Base-by-base conservation (phyloP, 2,888 invertebrate species). In the Protonemura montana region DNA sequence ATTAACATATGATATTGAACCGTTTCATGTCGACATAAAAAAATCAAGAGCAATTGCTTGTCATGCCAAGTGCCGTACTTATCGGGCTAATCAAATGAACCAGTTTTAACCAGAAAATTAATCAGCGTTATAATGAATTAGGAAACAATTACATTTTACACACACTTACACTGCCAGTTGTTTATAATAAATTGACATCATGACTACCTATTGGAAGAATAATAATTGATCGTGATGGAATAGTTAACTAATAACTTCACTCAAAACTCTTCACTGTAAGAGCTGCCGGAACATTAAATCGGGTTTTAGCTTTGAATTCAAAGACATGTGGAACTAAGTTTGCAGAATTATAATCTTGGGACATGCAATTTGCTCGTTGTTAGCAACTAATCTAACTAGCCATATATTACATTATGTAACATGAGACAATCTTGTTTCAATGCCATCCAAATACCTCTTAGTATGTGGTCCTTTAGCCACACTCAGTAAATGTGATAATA, bases 381-480 rank as follows among this genome's bases (percentile, higher is more conserved):
- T 30, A 30, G 81, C 30, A 30, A 81, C 30, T 81, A 59, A 59
- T 59, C 59, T 59, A 81, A 81, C 27, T 84, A 84, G 84, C 84
- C 84, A 84, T 84, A 84, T 82, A 76, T 85, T 85, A 85, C 59
- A 35, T 35, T 35, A 35, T 85, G 83, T 28, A 86, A 83, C 83
- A 85, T 87, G 87, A 82, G 87, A 87, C 87, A 87, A 86, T 87
- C 86, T 83, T 87, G 87, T 87, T 87, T 87, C 59, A 41, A 42
- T 85, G 87, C 87, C 87, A 87, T 87, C 87, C 87, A 87, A 76
- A 84, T 84, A 84, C 84, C 84, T 84, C 84, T 84, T 84, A 84
- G 84, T 84, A 59, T 28, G 84, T 84, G 84, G 84, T 76, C 76
- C 27, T 59, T 26, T 28, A 41, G 59, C 84, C 42, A 42, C 29